These are phyloP conservation scores for Temnothorax rugatulus DNA, from an alignment of 2,888 invertebrate species.

Conservation along the genomic window DNA sequence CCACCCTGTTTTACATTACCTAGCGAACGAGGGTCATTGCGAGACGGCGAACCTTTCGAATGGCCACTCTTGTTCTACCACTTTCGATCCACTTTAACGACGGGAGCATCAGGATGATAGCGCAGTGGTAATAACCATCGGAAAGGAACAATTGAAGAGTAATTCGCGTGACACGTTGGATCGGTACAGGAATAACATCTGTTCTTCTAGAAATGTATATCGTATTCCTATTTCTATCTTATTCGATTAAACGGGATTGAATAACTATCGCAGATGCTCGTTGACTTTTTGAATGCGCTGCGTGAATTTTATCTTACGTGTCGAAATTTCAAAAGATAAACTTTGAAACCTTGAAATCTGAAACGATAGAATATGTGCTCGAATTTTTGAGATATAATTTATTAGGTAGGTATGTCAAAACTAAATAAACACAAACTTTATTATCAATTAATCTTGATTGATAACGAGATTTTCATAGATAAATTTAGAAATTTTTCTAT, in stretches of 20 bases:
- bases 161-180: not conserved
- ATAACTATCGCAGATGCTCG: not conserved
- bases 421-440: conserved; percentile 55
- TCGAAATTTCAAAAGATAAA: not conserved
- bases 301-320: not conserved
- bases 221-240: not conserved
- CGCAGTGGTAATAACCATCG: conserved; percentile 9
- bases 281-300: not conserved
- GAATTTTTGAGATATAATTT: not conserved
- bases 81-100: conserved; percentile 39
- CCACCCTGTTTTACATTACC: conserved; percentile 79
- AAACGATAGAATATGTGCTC: not conserved
- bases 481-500: conserved; percentile 46
- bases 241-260: not conserved
- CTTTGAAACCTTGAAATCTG: not conserved
- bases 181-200: conserved; percentile 2
- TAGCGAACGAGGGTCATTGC: conserved; percentile 81
- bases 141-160: conserved; percentile 37
- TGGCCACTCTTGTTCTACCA: conserved; percentile 70
- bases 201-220: not conserved
- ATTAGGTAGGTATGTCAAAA: conserved; percentile 24
- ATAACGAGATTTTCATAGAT: conserved; percentile 47
- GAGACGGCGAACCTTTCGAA: conserved; percentile 83
- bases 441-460: conserved; percentile 71
- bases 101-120: conserved; percentile 10